Percentiles rank a stretch among this genome's conserved stretches.
Conservation (phyloP, 2,888 invertebrate species). For the Teinopalpus imperialis region DNA sequence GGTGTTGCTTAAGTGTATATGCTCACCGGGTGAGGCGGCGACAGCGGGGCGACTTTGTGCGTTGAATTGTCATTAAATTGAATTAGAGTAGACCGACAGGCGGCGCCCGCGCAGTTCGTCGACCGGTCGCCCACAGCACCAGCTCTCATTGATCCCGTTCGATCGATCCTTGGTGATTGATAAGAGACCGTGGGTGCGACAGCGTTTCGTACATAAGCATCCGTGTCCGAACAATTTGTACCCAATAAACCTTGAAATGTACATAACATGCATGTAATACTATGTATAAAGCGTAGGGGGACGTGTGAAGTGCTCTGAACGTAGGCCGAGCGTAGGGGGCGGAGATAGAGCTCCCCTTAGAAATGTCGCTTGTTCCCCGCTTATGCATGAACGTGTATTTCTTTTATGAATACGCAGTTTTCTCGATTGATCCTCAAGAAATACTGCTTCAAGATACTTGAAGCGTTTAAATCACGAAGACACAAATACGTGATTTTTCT, state of each 20-base stretch:
- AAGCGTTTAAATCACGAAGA: too few species aligned
- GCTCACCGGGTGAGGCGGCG: conserved; percentile 53
- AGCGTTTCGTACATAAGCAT: conserved; percentile 39
- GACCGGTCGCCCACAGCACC: conserved; percentile 76
- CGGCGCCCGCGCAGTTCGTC: conserved; percentile 79
- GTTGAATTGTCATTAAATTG: conserved; percentile 74
- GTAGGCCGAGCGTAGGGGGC: conserved; percentile 44
- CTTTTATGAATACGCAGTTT: conserved; percentile 5
- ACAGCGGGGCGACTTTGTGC: conserved; percentile 53
- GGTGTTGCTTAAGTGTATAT: conserved; percentile 45
- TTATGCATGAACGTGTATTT: conserved; percentile 20
- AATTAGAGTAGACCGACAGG: conserved; percentile 71
- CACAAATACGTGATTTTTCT: too few species aligned
- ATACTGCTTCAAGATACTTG: not conserved
- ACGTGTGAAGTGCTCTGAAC: conserved; percentile 37
- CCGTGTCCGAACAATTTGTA: conserved; percentile 33
- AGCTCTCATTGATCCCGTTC: conserved; percentile 72
- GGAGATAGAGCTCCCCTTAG: conserved; percentile 38
- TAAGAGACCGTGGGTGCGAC: conserved; percentile 68
- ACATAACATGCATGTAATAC: conserved; percentile 36
- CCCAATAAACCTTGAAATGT: conserved; percentile 28
- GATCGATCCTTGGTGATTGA: conserved; percentile 76
- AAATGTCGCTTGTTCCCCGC: conserved; percentile 28
- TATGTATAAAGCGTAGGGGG: conserved; percentile 47
- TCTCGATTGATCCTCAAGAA: not conserved